These are phyloP conservation scores for Cossypha heuglini DNA, from an alignment of 2,797 vertebrate species.

Conservation along the genomic window DNA sequence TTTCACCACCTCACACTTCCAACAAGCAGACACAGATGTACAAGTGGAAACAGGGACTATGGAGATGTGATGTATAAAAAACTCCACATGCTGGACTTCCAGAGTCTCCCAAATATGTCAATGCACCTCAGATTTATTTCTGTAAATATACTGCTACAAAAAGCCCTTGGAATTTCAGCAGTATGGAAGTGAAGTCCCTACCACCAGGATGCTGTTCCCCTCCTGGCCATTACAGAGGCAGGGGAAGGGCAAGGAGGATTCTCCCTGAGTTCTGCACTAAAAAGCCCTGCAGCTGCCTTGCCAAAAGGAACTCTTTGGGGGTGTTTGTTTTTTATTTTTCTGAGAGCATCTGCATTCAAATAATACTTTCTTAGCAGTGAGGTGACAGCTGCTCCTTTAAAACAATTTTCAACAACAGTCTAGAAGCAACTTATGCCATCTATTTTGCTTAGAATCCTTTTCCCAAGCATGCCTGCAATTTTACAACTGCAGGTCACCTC, in stretches of 20 bases:
- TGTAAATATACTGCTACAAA: not conserved
- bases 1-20: not conserved
- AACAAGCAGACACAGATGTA: not conserved
- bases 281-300: conserved; percentile 19
- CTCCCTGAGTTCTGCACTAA: not conserved
- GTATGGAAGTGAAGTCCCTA: not conserved
- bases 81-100: not conserved
- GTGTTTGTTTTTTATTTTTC: not conserved
- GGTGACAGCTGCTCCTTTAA: not conserved
- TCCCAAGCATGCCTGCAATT: not conserved
- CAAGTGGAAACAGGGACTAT: not conserved
- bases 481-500: not conserved
- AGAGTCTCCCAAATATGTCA: not conserved
- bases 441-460: not conserved
- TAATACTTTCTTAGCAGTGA: conserved; percentile 44
- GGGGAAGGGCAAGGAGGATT: not conserved
- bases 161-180: not conserved
- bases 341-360: not conserved
- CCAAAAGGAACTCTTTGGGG: not conserved
- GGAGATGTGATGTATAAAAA: not conserved
- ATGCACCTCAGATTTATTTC: not conserved
- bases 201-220: not conserved
- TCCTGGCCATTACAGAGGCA: not conserved
- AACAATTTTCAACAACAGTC: not conserved
- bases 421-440: not conserved